Evolutionary conservation across 92 coral and sea anemone genomes (phyloP).

Genomic region (Actinernus sp.): DNA sequence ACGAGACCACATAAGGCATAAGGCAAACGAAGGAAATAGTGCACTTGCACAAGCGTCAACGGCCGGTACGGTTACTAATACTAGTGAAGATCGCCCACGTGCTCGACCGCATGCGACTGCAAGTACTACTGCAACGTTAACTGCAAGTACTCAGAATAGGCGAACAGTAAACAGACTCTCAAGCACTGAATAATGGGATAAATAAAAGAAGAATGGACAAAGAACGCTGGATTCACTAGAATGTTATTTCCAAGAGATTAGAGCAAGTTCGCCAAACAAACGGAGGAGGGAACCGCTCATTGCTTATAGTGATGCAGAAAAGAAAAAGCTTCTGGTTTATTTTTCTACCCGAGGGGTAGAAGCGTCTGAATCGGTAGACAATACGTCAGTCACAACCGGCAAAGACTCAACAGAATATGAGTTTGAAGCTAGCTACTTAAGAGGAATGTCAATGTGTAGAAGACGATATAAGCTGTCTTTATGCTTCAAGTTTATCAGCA

Average conservation of each 20-base stretch:
- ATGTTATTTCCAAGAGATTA: background rate
- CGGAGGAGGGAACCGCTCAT: conserved; percentile 58
- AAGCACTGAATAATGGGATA: conserved; percentile 4
- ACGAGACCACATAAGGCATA: conserved; percentile 16
- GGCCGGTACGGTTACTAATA: too few relatives aligned
- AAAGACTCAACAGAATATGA: conserved; percentile 15
- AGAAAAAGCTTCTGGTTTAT: conserved; percentile 43
- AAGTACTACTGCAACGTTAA: too few relatives aligned
- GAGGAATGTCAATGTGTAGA: too few relatives aligned
- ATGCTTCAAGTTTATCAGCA: too few relatives aligned
- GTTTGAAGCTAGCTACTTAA: too few relatives aligned
- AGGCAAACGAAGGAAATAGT: conserved; percentile 13
- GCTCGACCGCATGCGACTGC: conserved; percentile 5
- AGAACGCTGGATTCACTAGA: conserved; percentile 46
- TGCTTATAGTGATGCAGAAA: conserved; percentile 34
- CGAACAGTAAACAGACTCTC: conserved; percentile 13
- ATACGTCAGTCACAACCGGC: conserved; percentile 45
- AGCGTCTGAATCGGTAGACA: conserved; percentile 50
- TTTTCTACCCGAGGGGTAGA: conserved; percentile 50
- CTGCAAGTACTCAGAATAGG: background rate
- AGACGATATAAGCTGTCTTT: too few relatives aligned
- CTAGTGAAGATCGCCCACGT: conserved; percentile 4
- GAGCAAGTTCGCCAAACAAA: conserved; percentile 31
- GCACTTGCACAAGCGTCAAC: too few relatives aligned
- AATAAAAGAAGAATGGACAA: conserved; percentile 40